These are phyloP conservation scores for Metacarcinus magister DNA, from an alignment of 2,888 invertebrate genomes.

Conservation along the genomic window DNA sequence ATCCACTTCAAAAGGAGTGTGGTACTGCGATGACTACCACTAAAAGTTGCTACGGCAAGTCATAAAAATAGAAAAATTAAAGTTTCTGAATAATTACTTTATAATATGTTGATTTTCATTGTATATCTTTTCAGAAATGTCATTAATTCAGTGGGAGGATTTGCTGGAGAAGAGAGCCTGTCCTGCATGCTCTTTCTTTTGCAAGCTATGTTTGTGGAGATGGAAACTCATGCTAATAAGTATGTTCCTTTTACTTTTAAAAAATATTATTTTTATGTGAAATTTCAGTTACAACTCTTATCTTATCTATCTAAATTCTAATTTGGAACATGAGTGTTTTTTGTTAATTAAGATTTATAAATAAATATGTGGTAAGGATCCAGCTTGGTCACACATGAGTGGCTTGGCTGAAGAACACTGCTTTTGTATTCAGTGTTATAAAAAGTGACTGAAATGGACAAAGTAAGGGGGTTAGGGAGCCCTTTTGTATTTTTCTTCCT, in stretches of 20 bases:
- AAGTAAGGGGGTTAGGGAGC: too few relatives aligned
- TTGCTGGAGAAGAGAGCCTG: conserved; percentile 79
- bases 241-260: conserved; percentile 54
- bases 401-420: too few relatives aligned
- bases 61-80: background rate
- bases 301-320: background rate
- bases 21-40: background rate
- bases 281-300: background rate
- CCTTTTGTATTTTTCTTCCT: too few relatives aligned
- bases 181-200: conserved; percentile 79
- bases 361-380: too few relatives aligned
- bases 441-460: too few relatives aligned
- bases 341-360: too few relatives aligned
- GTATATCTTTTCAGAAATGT: conserved; percentile 74
- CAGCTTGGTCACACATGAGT: too few relatives aligned
- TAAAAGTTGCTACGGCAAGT: background rate
- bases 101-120: background rate
- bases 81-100: background rate
- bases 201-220: conserved; percentile 82
- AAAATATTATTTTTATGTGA: background rate
- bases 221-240: conserved; percentile 81
- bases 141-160: conserved; percentile 81
- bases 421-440: too few relatives aligned
- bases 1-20: too few relatives aligned
- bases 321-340: background rate